Percentiles rank a stretch among this genome's conserved stretches.
phyloP scores from a whole-genome alignment of 1,140 invertebrate species.

The Pogonus chalceus region DNA sequence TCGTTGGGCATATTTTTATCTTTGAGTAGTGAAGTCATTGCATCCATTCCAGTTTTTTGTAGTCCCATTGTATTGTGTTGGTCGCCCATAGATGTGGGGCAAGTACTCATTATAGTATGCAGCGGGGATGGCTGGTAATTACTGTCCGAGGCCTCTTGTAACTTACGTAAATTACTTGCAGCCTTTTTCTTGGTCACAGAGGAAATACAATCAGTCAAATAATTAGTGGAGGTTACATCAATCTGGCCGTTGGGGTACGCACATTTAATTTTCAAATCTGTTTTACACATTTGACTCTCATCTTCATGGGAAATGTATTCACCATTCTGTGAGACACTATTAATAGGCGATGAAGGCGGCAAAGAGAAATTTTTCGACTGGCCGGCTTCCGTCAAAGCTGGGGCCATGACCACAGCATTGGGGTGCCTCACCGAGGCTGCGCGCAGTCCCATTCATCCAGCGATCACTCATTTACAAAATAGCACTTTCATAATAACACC shows the following conservation, averaged over 20 bases:
- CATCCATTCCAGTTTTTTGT: constrained; percentile 30
- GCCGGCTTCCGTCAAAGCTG: constrained; percentile 56
- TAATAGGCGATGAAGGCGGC: constrained; percentile 34
- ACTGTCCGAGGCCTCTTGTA: constrained; percentile 13
- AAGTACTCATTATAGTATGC: constrained; percentile 34
- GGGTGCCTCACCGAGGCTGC: constrained; percentile 44
- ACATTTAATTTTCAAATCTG: constrained; percentile 7
- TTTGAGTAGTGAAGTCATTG: constrained; percentile 22
- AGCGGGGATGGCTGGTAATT: constrained; percentile 24
- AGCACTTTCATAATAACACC: constrained; percentile 14
- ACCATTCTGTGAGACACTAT: constrained; percentile 24
- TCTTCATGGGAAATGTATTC: constrained; percentile 37
- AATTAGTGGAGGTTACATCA: constrained; percentile 13
- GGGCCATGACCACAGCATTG: constrained; percentile 60
- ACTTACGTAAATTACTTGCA: constrained; percentile 14
- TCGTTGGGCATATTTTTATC: constrained; percentile 31
- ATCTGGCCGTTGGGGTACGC: constrained; percentile 1
- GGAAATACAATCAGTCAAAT: no score
- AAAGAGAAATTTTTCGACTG: constrained; percentile 47
- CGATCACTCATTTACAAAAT: constrained; percentile 19
- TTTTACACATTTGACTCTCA: constrained; percentile 18
- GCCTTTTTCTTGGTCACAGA: no score
- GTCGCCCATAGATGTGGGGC: constrained; percentile 51
- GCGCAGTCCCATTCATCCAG: constrained; percentile 53
- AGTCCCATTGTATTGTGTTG: constrained; percentile 50